Conservation (phyloP, 2,113 vertebrate genomes). For the Mustela nigripes region DNA sequence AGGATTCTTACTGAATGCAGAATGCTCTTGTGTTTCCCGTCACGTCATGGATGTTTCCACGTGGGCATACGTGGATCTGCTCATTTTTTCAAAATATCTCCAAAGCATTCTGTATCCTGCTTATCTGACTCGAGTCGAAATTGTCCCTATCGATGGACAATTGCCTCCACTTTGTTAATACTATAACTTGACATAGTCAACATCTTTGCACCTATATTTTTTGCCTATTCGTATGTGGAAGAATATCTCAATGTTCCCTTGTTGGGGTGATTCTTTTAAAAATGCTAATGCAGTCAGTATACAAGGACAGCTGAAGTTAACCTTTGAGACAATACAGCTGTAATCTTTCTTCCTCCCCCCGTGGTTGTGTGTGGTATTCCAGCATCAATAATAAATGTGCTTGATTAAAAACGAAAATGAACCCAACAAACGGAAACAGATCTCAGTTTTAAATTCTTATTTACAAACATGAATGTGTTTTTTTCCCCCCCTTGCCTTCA, state of each 20-base stretch:
- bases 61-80: background rate
- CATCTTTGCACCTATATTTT: background rate
- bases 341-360: background rate
- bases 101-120: background rate
- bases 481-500: background rate
- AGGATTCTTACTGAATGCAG: background rate
- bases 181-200: background rate
- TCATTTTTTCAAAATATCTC: background rate
- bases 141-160: background rate
- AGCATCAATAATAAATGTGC: background rate
- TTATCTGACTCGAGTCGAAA: background rate
- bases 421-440: background rate
- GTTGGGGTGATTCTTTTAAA: background rate
- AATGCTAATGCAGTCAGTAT: background rate
- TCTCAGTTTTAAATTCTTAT: constrained; percentile 50
- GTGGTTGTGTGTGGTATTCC: background rate
- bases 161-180: background rate
- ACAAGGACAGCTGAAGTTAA: background rate
- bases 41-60: background rate
- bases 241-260: background rate
- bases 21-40: background rate
- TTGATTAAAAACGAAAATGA: constrained; percentile 55
- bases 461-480: background rate
- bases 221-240: background rate
- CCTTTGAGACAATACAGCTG: background rate